A percentile compares a stretch with the other conserved stretches of the same genome.
Conservation (phyloP, 2,888 invertebrate genomes). For the Leucoptera coffeella region DNA sequence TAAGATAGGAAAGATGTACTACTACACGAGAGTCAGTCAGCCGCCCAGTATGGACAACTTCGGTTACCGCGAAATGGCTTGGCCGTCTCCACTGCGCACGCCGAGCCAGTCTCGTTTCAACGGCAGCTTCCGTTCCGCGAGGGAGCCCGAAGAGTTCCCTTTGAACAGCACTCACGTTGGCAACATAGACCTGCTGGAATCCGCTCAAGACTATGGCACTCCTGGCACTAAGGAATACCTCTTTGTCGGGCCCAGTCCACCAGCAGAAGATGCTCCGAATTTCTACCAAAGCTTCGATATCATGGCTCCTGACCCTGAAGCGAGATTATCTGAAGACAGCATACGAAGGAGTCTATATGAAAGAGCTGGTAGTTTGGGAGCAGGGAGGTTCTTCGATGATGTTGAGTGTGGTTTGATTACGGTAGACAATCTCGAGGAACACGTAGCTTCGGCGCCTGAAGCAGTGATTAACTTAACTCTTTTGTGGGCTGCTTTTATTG, state of each 20-base stretch:
- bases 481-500: conserved; percentile 68
- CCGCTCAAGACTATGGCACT: conserved; percentile 45
- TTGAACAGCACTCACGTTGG: conserved; percentile 39
- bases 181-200: conserved; percentile 52
- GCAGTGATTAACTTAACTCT: conserved; percentile 66
- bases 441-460: conserved; percentile 57
- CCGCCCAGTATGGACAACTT: conserved; percentile 54
- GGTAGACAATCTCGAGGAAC: conserved; percentile 51
- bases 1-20: conserved; percentile 1
- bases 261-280: conserved; percentile 72
- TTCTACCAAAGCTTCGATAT: conserved; percentile 74
- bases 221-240: conserved; percentile 61
- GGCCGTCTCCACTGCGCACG: conserved; percentile 29
- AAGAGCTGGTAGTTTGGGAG: conserved; percentile 60
- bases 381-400: conserved; percentile 65
- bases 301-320: conserved; percentile 60
- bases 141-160: conserved; percentile 45
- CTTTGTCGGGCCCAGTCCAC: conserved; percentile 74
- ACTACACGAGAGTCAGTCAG: conserved; percentile 16
- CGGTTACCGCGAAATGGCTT: conserved; percentile 56
- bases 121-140: conserved; percentile 33
- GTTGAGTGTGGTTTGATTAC: conserved; percentile 64
- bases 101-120: conserved; percentile 22
- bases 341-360: conserved; percentile 65
- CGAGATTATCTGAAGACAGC: conserved; percentile 64